A percentile compares a stretch with the other conserved stretches of the same genome.
These are phyloP conservation scores for Myotis daubentonii DNA, from an alignment of 2,797 vertebrate species.

Conservation along the genomic window DNA sequence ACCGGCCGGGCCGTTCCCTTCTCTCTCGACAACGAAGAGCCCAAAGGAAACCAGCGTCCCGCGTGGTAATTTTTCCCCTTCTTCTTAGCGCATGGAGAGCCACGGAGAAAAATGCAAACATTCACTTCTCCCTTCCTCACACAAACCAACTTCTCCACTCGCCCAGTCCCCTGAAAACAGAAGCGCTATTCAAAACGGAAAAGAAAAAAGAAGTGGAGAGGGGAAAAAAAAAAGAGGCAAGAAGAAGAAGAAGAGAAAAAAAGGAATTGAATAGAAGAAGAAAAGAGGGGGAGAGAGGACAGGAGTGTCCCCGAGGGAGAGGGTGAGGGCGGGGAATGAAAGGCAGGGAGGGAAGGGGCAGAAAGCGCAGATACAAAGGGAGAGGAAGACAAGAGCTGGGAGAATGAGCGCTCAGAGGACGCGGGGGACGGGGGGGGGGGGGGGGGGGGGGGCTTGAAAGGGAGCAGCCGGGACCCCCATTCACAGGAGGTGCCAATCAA, in stretches of 20 bases:
- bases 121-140: slow-evolving; percentile 81
- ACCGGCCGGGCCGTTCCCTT: not conserved
- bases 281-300: slow-evolving; percentile 36
- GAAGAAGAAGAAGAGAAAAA: slow-evolving; percentile 57
- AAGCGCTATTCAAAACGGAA: slow-evolving; percentile 84
- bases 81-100: slow-evolving; percentile 71
- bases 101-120: slow-evolving; percentile 77
- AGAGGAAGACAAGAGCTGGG: slow-evolving; percentile 86
- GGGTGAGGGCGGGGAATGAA: slow-evolving; percentile 82
- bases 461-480: slow-evolving; percentile 87
- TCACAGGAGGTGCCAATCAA: slow-evolving; percentile 86
- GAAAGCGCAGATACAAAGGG: slow-evolving; percentile 85
- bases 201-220: slow-evolving; percentile 78
- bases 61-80: accelerated
- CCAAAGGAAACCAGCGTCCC: slow-evolving; percentile 16
- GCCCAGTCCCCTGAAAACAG: slow-evolving; percentile 84
- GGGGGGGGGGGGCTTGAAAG: slow-evolving; percentile 83
- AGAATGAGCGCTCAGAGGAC: slow-evolving; percentile 86
- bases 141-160: slow-evolving; percentile 79
- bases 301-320: slow-evolving; percentile 81
- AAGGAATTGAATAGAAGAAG: slow-evolving; percentile 75
- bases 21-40: not conserved
- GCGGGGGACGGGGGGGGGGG: slow-evolving; percentile 79
- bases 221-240: slow-evolving; percentile 71
- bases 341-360: slow-evolving; percentile 84